phyloP scores from a whole-genome alignment of 2,888 invertebrate species.

The Callosobruchus maculatus region DNA sequence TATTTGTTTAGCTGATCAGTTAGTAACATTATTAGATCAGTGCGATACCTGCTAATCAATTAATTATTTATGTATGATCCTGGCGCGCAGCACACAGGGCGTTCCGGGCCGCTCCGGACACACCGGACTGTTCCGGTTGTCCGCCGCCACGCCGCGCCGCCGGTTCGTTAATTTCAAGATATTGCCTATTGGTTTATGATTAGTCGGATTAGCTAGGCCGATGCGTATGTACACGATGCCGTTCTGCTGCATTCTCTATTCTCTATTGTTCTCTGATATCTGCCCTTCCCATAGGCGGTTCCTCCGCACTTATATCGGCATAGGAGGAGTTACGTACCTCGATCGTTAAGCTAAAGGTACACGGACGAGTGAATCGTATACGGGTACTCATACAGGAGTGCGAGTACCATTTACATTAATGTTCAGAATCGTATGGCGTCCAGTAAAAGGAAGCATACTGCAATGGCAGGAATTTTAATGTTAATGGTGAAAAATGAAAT shows the following conservation, averaged over 20 bases:
- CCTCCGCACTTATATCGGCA: background rate
- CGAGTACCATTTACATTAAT: too few relatives aligned
- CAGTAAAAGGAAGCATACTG: too few relatives aligned
- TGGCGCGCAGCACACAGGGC: conserved; percentile 11
- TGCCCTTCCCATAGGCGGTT: background rate
- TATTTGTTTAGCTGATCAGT: conserved; percentile 54
- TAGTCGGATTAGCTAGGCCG: conserved; percentile 24
- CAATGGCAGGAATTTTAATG: too few relatives aligned
- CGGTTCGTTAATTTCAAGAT: conserved; percentile 47
- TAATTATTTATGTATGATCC: conserved; percentile 51
- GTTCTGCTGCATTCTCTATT: background rate
- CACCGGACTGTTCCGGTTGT: conserved; percentile 13
- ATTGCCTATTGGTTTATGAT: conserved; percentile 38
- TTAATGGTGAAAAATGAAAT: too few relatives aligned
- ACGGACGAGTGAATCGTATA: too few relatives aligned
- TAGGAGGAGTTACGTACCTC: background rate
- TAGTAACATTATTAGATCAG: conserved; percentile 52
- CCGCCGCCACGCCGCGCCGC: too few relatives aligned
- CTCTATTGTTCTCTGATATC: background rate
- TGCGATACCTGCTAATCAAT: conserved; percentile 52
- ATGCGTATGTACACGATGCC: background rate
- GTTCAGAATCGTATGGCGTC: too few relatives aligned
- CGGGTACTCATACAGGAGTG: too few relatives aligned
- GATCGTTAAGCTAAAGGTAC: too few relatives aligned
- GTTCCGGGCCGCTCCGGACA: conserved; percentile 6